Percentiles rank a stretch among this genome's conserved stretches.
Conservation (phyloP, 2,113 vertebrate genomes). For the Colinus virginianus region DNA sequence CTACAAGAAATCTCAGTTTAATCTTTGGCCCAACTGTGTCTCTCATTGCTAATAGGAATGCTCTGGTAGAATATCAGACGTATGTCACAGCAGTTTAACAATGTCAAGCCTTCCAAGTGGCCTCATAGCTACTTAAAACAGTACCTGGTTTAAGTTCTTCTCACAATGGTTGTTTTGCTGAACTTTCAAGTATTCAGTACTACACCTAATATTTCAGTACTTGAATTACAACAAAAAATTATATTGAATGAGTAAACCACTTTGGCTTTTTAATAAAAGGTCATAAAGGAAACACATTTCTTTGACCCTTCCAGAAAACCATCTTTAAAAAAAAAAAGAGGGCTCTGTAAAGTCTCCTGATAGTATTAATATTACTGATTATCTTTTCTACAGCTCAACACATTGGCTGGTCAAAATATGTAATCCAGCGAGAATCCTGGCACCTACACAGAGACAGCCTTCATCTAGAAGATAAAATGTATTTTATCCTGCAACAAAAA, state of each 20-base stretch:
- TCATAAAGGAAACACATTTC: not conserved
- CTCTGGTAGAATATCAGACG: accelerated
- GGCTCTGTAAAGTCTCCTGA: not conserved
- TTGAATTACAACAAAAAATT: not conserved
- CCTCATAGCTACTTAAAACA: not conserved
- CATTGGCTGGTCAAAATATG: not conserved
- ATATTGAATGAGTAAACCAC: not conserved
- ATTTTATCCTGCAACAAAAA: not conserved
- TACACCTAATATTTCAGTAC: not conserved
- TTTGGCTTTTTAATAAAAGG: not conserved
- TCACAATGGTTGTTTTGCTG: not conserved
- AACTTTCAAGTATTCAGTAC: not conserved
- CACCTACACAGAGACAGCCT: not conserved
- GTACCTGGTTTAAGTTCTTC: not conserved
- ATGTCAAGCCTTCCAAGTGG: not conserved
- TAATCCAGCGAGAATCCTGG: not conserved
- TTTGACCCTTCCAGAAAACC: not conserved
- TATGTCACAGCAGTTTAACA: not conserved
- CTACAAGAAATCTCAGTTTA: not conserved
- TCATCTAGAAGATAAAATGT: not conserved
- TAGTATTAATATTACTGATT: not conserved
- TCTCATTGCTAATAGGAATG: not conserved
- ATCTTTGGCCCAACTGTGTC: not conserved
- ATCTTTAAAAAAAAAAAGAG: not conserved
- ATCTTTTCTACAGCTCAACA: not conserved